phyloP scores from a whole-genome alignment of 2,888 invertebrate species.

The Rhopalosiphum nymphaeae region DNA sequence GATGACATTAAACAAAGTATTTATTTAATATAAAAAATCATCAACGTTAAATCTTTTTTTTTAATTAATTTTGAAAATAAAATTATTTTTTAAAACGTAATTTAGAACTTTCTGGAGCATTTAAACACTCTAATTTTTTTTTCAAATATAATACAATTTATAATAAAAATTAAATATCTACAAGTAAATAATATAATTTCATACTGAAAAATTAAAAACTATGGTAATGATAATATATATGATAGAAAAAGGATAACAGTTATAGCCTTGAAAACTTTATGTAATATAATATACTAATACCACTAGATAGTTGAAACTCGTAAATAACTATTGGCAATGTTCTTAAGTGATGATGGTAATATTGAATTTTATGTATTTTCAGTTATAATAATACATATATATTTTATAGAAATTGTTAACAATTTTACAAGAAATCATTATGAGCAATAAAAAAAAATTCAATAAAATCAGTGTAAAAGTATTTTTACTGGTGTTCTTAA shows the following conservation, averaged over 20 bases:
- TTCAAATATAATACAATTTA: not conserved
- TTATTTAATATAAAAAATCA: too few relatives aligned
- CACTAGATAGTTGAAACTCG: not conserved
- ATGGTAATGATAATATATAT: not conserved
- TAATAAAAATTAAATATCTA: not conserved
- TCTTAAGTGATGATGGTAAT: not conserved
- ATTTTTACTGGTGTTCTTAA: not conserved
- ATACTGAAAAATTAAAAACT: not conserved
- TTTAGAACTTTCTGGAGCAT: not conserved
- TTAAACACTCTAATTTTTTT: not conserved
- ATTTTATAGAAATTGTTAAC: not conserved
- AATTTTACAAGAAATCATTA: not conserved
- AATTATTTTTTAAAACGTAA: not conserved
- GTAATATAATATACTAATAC: not conserved
- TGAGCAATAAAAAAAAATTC: not conserved
- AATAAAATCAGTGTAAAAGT: not conserved
- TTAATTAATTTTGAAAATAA: not conserved
- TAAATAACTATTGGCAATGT: not conserved
- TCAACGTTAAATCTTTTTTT: not conserved
- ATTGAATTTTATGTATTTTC: not conserved
- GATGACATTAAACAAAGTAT: too few relatives aligned
- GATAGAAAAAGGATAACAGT: not conserved
- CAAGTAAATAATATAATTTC: not conserved
- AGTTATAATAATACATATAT: not conserved
- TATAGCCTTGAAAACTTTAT: not conserved